A percentile compares a stretch with the other conserved stretches of the same genome.
These are phyloP conservation scores for Drosophila mauritiana DNA, from an alignment of 1,140 invertebrate genomes.

Conservation along the genomic window DNA sequence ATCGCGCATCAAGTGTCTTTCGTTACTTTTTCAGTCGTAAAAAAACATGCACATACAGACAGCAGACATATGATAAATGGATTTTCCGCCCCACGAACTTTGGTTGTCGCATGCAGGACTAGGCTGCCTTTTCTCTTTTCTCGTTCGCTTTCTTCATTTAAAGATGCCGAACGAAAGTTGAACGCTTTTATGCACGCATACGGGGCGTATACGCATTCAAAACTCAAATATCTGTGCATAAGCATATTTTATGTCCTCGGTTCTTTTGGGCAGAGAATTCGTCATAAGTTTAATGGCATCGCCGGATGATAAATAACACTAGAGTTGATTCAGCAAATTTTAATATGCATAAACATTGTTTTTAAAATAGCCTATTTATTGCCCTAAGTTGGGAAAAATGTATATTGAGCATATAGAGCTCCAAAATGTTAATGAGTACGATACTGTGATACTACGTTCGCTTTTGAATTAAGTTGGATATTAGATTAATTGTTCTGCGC, in stretches of 20 bases:
- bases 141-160: slow-evolving; percentile 35
- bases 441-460: background rate
- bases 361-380: background rate
- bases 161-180: slow-evolving; percentile 42
- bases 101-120: slow-evolving; percentile 47
- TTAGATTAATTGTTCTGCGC: background rate
- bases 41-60: slow-evolving; percentile 27
- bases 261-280: slow-evolving; percentile 6
- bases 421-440: too few relatives aligned
- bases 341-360: background rate
- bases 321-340: slow-evolving; percentile 10
- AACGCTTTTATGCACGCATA: slow-evolving; percentile 11
- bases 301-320: slow-evolving; percentile 21
- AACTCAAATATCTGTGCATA: slow-evolving; percentile 16
- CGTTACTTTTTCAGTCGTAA: slow-evolving; percentile 27
- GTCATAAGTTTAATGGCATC: slow-evolving; percentile 33
- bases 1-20: slow-evolving; percentile 47
- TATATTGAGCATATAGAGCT: too few relatives aligned
- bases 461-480: background rate
- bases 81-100: slow-evolving; percentile 56
- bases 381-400: too few relatives aligned
- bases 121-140: slow-evolving; percentile 15
- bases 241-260: slow-evolving; percentile 28
- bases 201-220: slow-evolving; percentile 23
- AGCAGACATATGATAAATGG: slow-evolving; percentile 58